Conservation (phyloP, 2,113 vertebrate species). For the Mionectes macconnelli region DNA sequence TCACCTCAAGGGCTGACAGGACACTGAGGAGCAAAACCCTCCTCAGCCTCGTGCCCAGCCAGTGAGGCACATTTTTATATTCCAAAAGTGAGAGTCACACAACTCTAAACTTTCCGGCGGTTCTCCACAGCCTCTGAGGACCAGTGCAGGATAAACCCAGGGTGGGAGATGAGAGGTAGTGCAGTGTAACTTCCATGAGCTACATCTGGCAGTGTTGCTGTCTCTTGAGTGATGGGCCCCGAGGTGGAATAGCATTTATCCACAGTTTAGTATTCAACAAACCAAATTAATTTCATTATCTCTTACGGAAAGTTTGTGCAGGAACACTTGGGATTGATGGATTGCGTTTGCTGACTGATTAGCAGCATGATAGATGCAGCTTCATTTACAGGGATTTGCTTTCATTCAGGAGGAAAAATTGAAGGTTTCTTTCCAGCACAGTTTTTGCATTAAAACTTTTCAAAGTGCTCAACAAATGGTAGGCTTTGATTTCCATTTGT, state of each 20-base stretch:
- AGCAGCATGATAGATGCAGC: conserved; percentile 1
- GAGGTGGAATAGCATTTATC: not conserved
- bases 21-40: fast-evolving
- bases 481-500: conserved; percentile 51
- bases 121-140: not conserved
- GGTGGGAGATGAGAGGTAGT: not conserved
- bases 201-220: not conserved
- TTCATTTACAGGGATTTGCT: not conserved
- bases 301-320: conserved; percentile 7
- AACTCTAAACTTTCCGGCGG: not conserved
- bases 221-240: not conserved
- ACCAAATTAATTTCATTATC: conserved; percentile 51
- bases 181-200: not conserved
- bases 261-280: not conserved
- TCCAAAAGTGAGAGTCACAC: not conserved
- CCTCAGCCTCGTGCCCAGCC: not conserved
- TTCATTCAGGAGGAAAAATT: conserved; percentile 33
- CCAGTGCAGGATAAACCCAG: not conserved
- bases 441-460: conserved; percentile 37
- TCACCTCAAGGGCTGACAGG: not conserved
- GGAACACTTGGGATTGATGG: conserved; percentile 25
- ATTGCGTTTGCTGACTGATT: conserved; percentile 38
- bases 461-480: conserved; percentile 9
- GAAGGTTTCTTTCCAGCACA: conserved; percentile 28
- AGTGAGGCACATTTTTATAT: not conserved